Evolutionary conservation across 37 sponge, comb jelly and placozoan species (phyloP), one percentile per base, ranked within the genome.

Genomic region (Petrosia ficiformis): DNA sequence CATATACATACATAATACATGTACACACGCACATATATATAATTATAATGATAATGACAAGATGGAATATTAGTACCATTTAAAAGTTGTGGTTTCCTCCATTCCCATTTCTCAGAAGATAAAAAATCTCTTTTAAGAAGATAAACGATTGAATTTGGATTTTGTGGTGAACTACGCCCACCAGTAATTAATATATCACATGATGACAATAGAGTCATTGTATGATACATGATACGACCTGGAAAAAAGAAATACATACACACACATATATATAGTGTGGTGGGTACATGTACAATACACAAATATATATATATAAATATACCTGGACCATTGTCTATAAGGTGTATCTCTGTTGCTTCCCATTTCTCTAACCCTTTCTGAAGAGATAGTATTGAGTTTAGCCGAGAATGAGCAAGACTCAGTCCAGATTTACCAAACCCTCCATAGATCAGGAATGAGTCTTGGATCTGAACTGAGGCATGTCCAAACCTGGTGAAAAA

Each of bases 141-240:
- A 38, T 71, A 71, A 11, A 39, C 24, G 71, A 60, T 5, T 5
- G 29, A 4, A 38, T 78, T 71, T 35, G 69, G 71, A 6, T 31
- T 19, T 38, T 29, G 32, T 10, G 79, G 79, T n/a, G 79, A 78
- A 11, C 22, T 8, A 56, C 79, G 73, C 25, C 79, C 79, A 31
- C 79, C 79, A 11, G 73, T 42, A 4, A 78, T 29, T 35, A 70
- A 32, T 24, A 78, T 40, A 21, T 11, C 34, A 24, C 57, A 38
- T n/a, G 73, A 44, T 25, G 70, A 37, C 37, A 78, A 56, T 24
- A 66, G 10, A 24, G 57, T 78, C 34, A 78, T 52, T 22, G 79
- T n/a, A 31, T 38, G 65, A 44, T 71, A 44, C 66, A 76, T 26
- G 14, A 67, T 8, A 36, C 31, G 67, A 16, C 57, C 76, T 32